These are phyloP conservation scores for Sturnus vulgaris DNA, from an alignment of 2,113 vertebrate genomes.

Conservation along the genomic window DNA sequence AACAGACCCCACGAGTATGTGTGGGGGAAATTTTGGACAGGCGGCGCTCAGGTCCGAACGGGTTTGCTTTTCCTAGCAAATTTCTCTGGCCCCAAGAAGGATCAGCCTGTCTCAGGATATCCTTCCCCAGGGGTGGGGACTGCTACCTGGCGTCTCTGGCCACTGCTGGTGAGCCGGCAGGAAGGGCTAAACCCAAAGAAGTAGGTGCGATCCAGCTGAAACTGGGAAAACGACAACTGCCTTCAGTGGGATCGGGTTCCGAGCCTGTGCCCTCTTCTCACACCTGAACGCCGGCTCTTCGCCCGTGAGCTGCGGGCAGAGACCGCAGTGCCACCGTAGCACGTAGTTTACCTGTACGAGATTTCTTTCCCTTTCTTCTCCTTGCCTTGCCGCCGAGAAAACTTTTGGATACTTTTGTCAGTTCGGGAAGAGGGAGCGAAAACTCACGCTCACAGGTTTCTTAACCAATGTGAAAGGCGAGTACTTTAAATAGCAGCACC, in stretches of 20 bases:
- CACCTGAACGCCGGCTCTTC: not conserved
- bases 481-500: not conserved
- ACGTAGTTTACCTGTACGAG: too few species aligned
- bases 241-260: not conserved
- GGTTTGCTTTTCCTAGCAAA: not conserved
- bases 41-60: too few species aligned
- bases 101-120: not conserved
- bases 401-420: not conserved
- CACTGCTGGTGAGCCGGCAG: not conserved
- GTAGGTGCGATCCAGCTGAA: not conserved
- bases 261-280: not conserved
- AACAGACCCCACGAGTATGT: not conserved
- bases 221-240: not conserved
- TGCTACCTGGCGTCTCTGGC: fast-evolving
- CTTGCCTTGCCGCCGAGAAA: not conserved
- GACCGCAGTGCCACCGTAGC: not conserved
- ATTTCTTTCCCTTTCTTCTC: not conserved
- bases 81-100: not conserved
- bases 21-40: not conserved
- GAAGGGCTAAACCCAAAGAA: not conserved
- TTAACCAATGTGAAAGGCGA: not conserved
- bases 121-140: not conserved
- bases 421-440: not conserved
- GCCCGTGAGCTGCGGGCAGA: not conserved
- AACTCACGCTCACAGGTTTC: not conserved